phyloP scores from a whole-genome alignment of 2,113 vertebrate species.

The Harpagus bidentatus region DNA sequence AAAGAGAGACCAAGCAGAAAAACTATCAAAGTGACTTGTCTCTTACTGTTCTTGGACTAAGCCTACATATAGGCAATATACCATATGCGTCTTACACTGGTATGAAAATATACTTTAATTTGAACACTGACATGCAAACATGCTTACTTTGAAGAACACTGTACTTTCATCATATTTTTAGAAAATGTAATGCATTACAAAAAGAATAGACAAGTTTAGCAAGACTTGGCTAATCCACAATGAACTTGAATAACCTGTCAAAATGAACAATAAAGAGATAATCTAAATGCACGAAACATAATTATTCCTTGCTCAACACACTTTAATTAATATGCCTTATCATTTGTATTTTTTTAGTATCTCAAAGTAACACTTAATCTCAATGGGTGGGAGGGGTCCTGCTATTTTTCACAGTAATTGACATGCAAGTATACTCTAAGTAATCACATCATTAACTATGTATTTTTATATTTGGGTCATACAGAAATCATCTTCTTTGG shows the following conservation, averaged over 20 bases:
- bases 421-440: not conserved
- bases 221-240: not conserved
- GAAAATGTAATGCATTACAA: not conserved
- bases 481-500: not conserved
- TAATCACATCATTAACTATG: not conserved
- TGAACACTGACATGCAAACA: not conserved
- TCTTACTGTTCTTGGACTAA: not conserved
- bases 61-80: not conserved
- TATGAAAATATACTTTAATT: slow-evolving; percentile 11
- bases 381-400: not conserved
- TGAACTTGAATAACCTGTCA: slow-evolving; percentile 40
- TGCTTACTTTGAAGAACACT: not conserved
- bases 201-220: slow-evolving; percentile 2
- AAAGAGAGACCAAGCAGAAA: not conserved
- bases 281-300: not conserved
- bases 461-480: not conserved
- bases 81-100: not conserved
- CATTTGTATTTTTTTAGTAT: not conserved
- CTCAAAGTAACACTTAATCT: slow-evolving; percentile 11
- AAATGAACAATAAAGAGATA: slow-evolving; percentile 41
- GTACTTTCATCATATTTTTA: not conserved
- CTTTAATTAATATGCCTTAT: not conserved
- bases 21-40: not conserved
- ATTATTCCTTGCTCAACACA: not conserved
- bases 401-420: not conserved